Evolutionary conservation across 1,140 invertebrate genomes (phyloP), one percentile per base, ranked within the genome.

Genomic region (Drosophila parabipectinata): DNA sequence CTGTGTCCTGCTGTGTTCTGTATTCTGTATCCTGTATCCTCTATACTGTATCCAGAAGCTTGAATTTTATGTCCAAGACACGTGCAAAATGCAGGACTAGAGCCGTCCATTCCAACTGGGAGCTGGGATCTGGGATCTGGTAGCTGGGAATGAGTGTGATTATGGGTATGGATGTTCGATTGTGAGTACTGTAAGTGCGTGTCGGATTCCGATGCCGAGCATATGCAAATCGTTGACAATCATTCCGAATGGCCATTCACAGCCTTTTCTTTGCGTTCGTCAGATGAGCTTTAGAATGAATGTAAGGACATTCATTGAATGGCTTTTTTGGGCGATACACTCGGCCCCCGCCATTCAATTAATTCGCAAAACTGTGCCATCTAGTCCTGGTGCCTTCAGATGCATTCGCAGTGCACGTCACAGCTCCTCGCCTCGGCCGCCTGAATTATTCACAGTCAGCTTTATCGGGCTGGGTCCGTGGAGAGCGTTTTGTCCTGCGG

Each of bases 51-150:
- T 12, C 12, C 34, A 12, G 34, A 12, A 21, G 1, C 21, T 24
- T 15, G 48, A 67, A 69, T 75, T 82, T 82, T 82, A 82, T 83
- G 79, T 67, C 62, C 57, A 51, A 61, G 34, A 79, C 63, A 82
- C 75, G 79, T 82, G 79, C 79, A 58, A 62, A 44, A 51, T 75
- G 72, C 72, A 71, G 62, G 24, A 79, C 56, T 45, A 57, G 54
- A 47, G 76, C 53, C 59, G 62, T 79, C 45, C 47, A 51, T 37
- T 26, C 18, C 39, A 41, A 14, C 2, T 44, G 5, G n/a, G 41
- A 18, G 41, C 41, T 18, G 18, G 18, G 18, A 18, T 1, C 2
- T 44, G 5, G n/a, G 14, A 18, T 14, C 41, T 44, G 41, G n/a
- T 14, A 44, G 4, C 39, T 15, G 39, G 41, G 41, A 44, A 18